Evolutionary conservation across 2,113 vertebrate species (phyloP), one percentile per base, ranked within the genome.

Genomic region (Dendropsophus ebraccatus): DNA sequence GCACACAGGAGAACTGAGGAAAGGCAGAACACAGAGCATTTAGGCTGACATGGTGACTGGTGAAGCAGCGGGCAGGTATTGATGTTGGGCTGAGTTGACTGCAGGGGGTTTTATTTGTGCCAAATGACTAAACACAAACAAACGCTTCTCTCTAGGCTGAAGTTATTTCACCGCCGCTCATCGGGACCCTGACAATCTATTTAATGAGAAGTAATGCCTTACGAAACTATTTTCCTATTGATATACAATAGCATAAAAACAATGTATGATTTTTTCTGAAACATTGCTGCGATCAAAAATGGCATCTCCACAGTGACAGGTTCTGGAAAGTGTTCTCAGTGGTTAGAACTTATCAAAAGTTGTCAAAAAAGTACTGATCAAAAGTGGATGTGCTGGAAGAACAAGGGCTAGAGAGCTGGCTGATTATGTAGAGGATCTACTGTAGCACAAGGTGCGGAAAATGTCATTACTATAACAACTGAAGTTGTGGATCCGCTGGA

Each of bases 21-120:
- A 70, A 80, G 30, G 47, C 32, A 86, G 41, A 28, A n/a, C 37
- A 72, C 35, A 60, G 52, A 70, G 65, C 47, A 72, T 86, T 80
- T 86, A 86, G 84, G 32, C 16, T 72, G 73, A 80, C 60, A 70
- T 72, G 84, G 70, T 85, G 75, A 85, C 84, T 85, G 75, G 35
- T 50, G 62, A 86, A 37, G 62, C 79, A 86, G 84, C 72, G 76
- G 84, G 35, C 62, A 85, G 60, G 56, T 41, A 84, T 76, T 67
- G 56, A 77, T 47, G 47, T n/a, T 28, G 32, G 70, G 49, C 41
- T 86, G 47, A 80, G 23, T 30, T 58, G 84, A 41, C 84, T 80
- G 84, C 84, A 80, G 84, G 75, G 76, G 75, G 62, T 23, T 72
- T 23, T 52, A 72, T 65, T n/a, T 58, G 30, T 72, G 30, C 76